A percentile compares a stretch with the other conserved stretches of the same genome.
Evolutionary conservation across 2,888 invertebrate genomes (phyloP).

Genomic region (Drosophila falleni): DNA sequence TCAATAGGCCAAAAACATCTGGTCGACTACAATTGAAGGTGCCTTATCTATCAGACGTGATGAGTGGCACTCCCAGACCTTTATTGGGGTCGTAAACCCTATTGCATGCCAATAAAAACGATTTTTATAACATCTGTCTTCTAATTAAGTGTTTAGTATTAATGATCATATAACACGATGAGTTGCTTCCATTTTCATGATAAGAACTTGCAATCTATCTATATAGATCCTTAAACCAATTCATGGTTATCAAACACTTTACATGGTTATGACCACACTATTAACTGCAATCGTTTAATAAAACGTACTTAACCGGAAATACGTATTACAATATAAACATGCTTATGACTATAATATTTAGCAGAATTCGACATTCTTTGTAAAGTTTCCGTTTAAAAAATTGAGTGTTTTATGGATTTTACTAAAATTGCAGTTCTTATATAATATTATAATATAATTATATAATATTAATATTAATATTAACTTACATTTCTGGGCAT

Average conservation of each 20-base stretch:
- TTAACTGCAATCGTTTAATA: background rate
- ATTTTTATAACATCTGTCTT: slow-evolving; percentile 9
- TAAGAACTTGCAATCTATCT: background rate
- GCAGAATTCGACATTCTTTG: background rate
- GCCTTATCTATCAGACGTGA: slow-evolving; percentile 15
- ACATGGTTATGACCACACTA: background rate
- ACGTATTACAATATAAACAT: background rate
- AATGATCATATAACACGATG: slow-evolving; percentile 22
- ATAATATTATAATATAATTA: background rate
- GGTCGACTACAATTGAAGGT: background rate
- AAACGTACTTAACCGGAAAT: slow-evolving; percentile 1
- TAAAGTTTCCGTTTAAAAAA: background rate
- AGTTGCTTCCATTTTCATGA: slow-evolving; percentile 5
- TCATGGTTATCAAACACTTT: background rate
- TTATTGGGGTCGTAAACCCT: slow-evolving; percentile 12
- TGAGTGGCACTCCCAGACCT: background rate
- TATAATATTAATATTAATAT: too few species aligned
- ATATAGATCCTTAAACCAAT: background rate
- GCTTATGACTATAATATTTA: background rate
- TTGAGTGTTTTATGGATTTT: background rate
- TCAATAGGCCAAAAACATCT: slow-evolving; percentile 1
- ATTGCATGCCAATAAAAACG: slow-evolving; percentile 7
- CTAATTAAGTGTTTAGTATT: slow-evolving; percentile 26
- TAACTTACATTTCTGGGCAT: background rate
- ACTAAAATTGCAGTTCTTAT: background rate